Conservation (phyloP, 2,888 invertebrate species). For the Dusona sp. region DNA sequence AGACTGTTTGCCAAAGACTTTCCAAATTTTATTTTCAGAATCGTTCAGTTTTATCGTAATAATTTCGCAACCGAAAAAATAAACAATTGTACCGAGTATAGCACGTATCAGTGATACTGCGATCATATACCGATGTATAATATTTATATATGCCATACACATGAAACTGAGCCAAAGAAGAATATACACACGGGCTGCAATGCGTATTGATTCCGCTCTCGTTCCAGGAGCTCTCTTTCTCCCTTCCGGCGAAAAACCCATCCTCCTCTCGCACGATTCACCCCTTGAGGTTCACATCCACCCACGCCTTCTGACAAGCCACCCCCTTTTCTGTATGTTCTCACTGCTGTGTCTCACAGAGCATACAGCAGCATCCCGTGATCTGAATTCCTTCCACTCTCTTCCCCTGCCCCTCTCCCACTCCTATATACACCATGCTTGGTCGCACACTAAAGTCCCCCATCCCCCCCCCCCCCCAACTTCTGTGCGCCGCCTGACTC, state of each 20-base stretch:
- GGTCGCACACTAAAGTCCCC: constrained; percentile 55
- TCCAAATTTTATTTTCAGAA: neutral
- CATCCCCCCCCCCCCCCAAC: constrained; percentile 45
- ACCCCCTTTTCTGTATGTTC: constrained; percentile 60
- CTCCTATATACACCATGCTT: constrained; percentile 61
- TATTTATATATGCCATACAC: constrained; percentile 79
- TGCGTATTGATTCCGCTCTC: constrained; percentile 83
- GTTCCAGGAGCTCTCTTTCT: constrained; percentile 77
- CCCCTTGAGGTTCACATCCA: constrained; percentile 57
- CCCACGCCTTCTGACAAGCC: constrained; percentile 67
- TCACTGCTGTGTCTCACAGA: constrained; percentile 62
- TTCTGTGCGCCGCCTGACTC: constrained; percentile 62
- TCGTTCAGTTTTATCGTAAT: neutral
- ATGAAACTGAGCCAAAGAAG: constrained; percentile 75
- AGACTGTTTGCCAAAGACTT: neutral
- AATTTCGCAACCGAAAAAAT: neutral
- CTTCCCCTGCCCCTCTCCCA: constrained; percentile 45
- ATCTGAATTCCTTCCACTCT: constrained; percentile 83
- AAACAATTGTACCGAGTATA: neutral
- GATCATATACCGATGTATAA: constrained; percentile 46
- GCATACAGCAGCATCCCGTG: constrained; percentile 77
- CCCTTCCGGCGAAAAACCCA: constrained; percentile 68
- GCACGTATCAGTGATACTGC: neutral
- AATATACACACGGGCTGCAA: constrained; percentile 81
- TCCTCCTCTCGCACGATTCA: constrained; percentile 17